phyloP scores from a whole-genome alignment of 2,797 vertebrate genomes.

The Masticophis lateralis region DNA sequence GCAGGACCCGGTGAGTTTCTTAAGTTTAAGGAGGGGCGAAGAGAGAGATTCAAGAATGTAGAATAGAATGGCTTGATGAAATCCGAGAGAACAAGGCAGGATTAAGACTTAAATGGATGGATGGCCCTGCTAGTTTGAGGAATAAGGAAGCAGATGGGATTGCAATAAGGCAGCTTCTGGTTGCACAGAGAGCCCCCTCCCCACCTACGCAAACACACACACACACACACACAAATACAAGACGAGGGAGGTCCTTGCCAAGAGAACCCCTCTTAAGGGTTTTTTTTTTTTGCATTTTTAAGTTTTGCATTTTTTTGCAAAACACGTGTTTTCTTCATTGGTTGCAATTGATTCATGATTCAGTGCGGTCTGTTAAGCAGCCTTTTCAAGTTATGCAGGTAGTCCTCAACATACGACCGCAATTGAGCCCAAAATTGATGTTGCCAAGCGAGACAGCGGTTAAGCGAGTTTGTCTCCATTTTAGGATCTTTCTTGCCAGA shows the following conservation, averaged over 20 bases:
- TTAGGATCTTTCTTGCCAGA: background rate
- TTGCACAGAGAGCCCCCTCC: background rate
- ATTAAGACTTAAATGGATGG: background rate
- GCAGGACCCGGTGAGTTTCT: background rate
- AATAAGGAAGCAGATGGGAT: background rate
- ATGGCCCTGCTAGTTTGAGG: background rate
- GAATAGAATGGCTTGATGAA: background rate
- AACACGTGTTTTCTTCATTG: background rate
- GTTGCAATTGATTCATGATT: background rate
- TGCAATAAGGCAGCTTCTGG: background rate
- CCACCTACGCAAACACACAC: rapidly evolving
- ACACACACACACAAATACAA: background rate
- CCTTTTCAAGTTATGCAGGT: background rate
- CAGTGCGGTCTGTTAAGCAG: background rate
- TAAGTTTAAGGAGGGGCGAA: background rate
- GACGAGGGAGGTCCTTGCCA: background rate
- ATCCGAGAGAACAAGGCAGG: background rate
- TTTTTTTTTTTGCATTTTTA: background rate
- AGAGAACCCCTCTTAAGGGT: background rate
- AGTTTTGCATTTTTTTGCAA: no score
- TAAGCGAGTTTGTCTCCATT: background rate
- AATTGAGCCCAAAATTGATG: background rate
- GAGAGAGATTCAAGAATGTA: background rate
- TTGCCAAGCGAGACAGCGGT: background rate
- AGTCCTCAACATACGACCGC: background rate